Percentiles rank a stretch among this genome's conserved stretches.
Conservation (phyloP, 2,113 vertebrate species). For the Anser brachyrhynchus region DNA sequence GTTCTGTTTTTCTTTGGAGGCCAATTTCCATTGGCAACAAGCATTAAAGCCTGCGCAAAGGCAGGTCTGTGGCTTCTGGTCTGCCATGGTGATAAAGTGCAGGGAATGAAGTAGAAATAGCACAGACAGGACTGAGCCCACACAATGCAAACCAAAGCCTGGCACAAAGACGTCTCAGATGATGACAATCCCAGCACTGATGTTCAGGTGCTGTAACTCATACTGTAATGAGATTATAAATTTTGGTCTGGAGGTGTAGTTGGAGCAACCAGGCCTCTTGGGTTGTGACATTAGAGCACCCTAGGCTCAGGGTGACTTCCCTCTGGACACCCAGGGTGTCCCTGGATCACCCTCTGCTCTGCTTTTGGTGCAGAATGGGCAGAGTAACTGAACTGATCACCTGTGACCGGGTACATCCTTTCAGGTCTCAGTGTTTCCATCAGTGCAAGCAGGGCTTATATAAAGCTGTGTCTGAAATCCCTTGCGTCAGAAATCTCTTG, state of each 20-base stretch:
- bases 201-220: not conserved
- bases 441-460: not conserved
- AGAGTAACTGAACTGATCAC: not conserved
- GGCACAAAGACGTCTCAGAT: not conserved
- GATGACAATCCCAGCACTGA: not conserved
- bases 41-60: not conserved
- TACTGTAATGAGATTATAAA: not conserved
- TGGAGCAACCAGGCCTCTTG: not conserved
- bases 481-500: not conserved
- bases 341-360: not conserved
- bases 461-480: not conserved
- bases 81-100: fast-evolving
- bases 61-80: not conserved
- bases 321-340: not conserved
- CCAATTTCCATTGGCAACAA: not conserved
- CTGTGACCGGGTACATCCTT: not conserved
- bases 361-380: not conserved
- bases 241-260: not conserved
- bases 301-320: not conserved
- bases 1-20: not conserved
- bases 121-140: not conserved
- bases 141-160: not conserved
- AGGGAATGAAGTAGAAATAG: not conserved
- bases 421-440: not conserved
- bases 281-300: fast-evolving